These are phyloP conservation scores for Setophaga coronata DNA, from an alignment of 2,113 vertebrate species.

Conservation along the genomic window DNA sequence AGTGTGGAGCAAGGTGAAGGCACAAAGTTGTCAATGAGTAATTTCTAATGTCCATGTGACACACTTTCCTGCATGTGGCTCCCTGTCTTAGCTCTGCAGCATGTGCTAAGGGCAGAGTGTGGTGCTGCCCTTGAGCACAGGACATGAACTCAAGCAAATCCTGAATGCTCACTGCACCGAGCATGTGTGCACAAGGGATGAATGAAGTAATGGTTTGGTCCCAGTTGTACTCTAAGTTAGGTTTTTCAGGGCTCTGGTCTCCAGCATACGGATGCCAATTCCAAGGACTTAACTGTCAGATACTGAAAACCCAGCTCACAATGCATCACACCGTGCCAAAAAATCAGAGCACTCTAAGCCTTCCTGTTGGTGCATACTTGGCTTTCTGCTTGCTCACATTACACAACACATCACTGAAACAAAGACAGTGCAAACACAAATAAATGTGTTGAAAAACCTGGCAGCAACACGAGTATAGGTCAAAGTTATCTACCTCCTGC, in stretches of 20 bases:
- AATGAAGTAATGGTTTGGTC: neutral
- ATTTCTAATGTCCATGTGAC: neutral
- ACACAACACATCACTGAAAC: conserved; percentile 36
- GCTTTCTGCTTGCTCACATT: conserved; percentile 42
- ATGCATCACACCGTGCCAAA: neutral
- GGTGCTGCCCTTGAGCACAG: neutral
- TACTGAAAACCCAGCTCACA: neutral
- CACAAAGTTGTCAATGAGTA: neutral
- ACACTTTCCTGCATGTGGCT: neutral
- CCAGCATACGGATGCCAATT: neutral
- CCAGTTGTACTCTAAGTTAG: neutral
- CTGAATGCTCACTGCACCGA: neutral
- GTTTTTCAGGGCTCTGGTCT: neutral
- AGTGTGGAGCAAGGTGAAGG: neutral
- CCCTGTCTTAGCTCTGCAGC: neutral
- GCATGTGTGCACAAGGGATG: neutral
- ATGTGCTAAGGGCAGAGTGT: neutral
- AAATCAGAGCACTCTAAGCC: neutral
- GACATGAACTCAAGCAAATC: neutral
- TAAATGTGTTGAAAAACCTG: neutral
- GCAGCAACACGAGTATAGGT: neutral
- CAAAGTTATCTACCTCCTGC: conserved; percentile 18
- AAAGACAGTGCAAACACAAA: conserved; percentile 17
- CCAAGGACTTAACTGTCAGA: neutral
- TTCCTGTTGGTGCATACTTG: conserved; percentile 25